phyloP scores from a whole-genome alignment of 2,797 vertebrate species.

The Myripristis murdjan region DNA sequence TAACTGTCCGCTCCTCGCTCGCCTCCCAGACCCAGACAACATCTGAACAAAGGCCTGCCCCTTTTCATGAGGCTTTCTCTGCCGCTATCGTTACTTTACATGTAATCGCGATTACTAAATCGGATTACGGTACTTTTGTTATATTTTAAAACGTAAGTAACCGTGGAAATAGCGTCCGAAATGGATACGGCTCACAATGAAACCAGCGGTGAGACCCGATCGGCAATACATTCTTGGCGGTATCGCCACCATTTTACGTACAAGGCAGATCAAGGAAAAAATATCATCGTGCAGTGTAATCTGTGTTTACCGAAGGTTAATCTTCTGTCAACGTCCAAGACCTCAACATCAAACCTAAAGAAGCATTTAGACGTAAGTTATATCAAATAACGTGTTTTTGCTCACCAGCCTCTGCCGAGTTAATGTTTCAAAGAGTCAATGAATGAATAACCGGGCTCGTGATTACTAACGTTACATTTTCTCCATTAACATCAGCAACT shows the following conservation, averaged over 20 bases:
- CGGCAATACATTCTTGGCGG: constrained; percentile 81
- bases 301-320: constrained; percentile 83
- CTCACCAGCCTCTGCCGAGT: neutral
- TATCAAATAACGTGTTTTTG: neutral
- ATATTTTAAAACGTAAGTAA: constrained; percentile 34
- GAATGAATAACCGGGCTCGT: constrained; percentile 53
- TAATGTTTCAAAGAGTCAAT: constrained; percentile 58
- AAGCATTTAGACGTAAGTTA: constrained; percentile 84
- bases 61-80: constrained; percentile 75
- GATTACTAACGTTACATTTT: constrained; percentile 64
- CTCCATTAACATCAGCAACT: constrained; percentile 43
- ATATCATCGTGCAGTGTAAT: constrained; percentile 86
- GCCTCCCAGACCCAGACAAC: constrained; percentile 37
- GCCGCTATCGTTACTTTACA: constrained; percentile 83
- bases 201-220: constrained; percentile 69
- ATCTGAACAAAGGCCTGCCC: constrained; percentile 79
- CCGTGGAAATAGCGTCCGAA: constrained; percentile 28
- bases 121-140: constrained; percentile 80
- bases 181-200: constrained; percentile 72
- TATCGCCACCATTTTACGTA: constrained; percentile 86
- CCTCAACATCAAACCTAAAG: constrained; percentile 84
- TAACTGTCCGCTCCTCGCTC: rapidly evolving
- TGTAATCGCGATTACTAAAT: constrained; percentile 84
- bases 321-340: constrained; percentile 83
- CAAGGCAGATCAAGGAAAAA: constrained; percentile 85